Evolutionary conservation across 1,140 invertebrate genomes (phyloP).

Genomic region (Philopotamus ludificatus): DNA sequence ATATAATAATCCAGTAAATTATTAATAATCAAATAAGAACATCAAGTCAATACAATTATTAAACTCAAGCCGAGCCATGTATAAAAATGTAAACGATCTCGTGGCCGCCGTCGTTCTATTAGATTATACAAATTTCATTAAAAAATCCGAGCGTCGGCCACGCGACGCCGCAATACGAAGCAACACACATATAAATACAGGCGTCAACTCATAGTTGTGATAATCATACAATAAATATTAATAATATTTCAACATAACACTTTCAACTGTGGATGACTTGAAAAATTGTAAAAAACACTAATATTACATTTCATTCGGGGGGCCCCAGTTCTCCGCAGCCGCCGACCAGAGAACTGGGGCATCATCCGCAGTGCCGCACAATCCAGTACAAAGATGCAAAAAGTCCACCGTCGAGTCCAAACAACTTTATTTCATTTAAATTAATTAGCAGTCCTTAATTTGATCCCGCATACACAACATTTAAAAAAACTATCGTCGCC

Average conservation of each 20-base stretch:
- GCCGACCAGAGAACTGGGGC: conserved; percentile 32
- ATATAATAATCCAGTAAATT: too few relatives aligned
- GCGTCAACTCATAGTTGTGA: neutral
- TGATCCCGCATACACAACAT: conserved; percentile 27
- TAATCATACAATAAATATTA: conserved; percentile 25
- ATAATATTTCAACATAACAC: conserved; percentile 16
- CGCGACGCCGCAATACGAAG: too few relatives aligned
- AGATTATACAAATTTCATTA: too few relatives aligned
- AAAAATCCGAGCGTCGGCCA: too few relatives aligned
- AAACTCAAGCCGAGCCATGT: too few relatives aligned
- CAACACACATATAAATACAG: too few relatives aligned
- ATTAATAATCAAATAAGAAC: neutral
- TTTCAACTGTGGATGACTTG: conserved; percentile 12
- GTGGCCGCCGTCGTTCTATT: too few relatives aligned
- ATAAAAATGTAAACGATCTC: too few relatives aligned
- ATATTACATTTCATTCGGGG: conserved; percentile 26
- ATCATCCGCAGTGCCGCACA: conserved; percentile 18
- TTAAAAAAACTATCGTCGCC: too few relatives aligned
- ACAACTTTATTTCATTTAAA: neutral
- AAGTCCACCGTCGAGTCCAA: conserved; percentile 28
- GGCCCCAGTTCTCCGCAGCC: conserved; percentile 29
- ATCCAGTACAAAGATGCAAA: conserved; percentile 40
- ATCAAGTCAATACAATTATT: neutral
- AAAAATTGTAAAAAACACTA: conserved; percentile 35
- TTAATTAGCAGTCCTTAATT: conserved; percentile 5